phyloP scores from a whole-genome alignment of 2,797 vertebrate genomes.

The Poeciliopsis presidionis region DNA sequence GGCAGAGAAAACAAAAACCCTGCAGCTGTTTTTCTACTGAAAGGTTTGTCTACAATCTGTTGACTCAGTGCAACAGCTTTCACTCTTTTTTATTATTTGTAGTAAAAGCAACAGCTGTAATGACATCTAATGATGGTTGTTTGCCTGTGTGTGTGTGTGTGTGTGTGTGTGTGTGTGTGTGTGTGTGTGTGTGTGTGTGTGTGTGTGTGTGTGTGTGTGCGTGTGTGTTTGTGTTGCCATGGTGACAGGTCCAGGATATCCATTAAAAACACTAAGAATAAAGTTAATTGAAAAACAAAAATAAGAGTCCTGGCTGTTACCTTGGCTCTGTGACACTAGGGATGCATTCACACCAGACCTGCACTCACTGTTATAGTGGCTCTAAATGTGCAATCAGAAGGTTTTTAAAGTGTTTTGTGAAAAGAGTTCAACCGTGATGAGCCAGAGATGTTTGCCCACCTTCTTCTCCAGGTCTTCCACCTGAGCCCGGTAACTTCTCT shows the following conservation, averaged over 20 bases:
- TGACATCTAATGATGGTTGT: not conserved
- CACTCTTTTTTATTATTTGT: not conserved
- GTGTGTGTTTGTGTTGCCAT: not conserved
- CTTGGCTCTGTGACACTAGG: not conserved
- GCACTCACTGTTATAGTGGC: too few species aligned
- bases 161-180: too few species aligned
- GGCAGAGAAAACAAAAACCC: not conserved
- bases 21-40: not conserved
- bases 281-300: not conserved
- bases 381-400: too few species aligned
- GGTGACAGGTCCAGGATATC: not conserved
- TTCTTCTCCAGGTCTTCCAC: slow-evolving; percentile 89
- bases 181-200: too few species aligned
- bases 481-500: slow-evolving; percentile 82
- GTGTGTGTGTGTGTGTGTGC: too few species aligned
- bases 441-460: slow-evolving; percentile 67
- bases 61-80: not conserved
- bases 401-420: not conserved
- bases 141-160: too few species aligned
- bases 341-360: too few species aligned
- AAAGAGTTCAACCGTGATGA: not conserved
- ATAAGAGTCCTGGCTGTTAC: not conserved
- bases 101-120: not conserved
- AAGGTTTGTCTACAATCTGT: not conserved
- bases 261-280: not conserved